A percentile compares a stretch with the other conserved stretches of the same genome.
Conservation (phyloP, 1,140 invertebrate species). For the Drosophila simulans region DNA sequence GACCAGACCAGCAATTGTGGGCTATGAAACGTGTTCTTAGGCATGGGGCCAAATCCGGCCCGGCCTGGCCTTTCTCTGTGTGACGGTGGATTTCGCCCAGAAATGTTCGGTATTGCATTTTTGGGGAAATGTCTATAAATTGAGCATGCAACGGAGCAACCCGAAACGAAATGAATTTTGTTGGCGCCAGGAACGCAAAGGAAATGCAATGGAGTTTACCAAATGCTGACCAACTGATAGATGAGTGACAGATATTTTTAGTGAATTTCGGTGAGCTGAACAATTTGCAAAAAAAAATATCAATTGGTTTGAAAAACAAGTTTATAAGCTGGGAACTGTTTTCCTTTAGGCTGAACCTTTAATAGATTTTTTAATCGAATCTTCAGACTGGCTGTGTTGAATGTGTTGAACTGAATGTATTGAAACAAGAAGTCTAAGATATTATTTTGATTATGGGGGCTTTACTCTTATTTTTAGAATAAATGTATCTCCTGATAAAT, state of each 20-base stretch:
- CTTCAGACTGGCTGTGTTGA: neutral
- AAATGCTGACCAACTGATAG: slow-evolving; percentile 34
- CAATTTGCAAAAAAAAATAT: slow-evolving; percentile 24
- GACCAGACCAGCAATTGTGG: slow-evolving; percentile 32
- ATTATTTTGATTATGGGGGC: no score
- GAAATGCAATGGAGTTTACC: slow-evolving; percentile 32
- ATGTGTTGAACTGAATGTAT: no score
- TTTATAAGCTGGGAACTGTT: neutral
- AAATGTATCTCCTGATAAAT: no score
- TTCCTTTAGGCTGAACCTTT: neutral
- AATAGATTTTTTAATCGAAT: neutral
- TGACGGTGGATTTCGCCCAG: slow-evolving; percentile 29
- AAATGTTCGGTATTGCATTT: slow-evolving; percentile 40
- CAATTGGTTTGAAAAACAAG: slow-evolving; percentile 4
- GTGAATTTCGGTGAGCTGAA: slow-evolving; percentile 24
- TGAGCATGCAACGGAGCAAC: slow-evolving; percentile 22
- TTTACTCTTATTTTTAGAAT: no score
- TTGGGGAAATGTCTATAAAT: slow-evolving; percentile 48
- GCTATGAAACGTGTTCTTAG: slow-evolving; percentile 42
- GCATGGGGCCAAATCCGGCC: neutral
- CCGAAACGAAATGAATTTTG: slow-evolving; percentile 39
- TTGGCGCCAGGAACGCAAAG: slow-evolving; percentile 19
- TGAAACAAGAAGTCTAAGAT: no score
- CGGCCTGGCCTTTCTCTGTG: slow-evolving; percentile 14
- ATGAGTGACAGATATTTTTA: slow-evolving; percentile 46